These are phyloP conservation scores for Pelvicachromis taeniatus DNA, from an alignment of 2,113 vertebrate species.

Conservation along the genomic window DNA sequence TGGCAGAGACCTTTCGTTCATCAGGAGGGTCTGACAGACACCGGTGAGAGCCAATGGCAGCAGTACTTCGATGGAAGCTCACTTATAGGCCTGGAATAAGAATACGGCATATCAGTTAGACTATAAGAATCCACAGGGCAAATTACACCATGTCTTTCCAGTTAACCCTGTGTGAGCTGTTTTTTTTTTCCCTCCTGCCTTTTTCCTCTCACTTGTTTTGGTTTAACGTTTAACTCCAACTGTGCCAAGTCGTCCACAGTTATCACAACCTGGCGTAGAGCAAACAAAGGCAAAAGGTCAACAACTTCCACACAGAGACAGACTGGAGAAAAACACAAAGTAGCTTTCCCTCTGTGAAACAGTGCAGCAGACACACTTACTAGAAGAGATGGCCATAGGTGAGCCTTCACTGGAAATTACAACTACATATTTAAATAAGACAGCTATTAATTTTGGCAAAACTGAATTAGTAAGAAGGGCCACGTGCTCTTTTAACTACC, in stretches of 20 bases:
- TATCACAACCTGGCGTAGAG: constrained; percentile 27
- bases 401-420: background rate
- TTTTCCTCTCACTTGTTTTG: background rate
- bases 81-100: background rate
- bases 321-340: background rate
- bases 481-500: background rate
- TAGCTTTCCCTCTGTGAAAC: background rate
- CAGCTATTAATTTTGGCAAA: background rate
- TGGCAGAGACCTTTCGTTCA: background rate
- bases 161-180: background rate
- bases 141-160: background rate
- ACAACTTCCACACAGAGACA: background rate
- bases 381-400: background rate
- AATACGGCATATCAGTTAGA: background rate
- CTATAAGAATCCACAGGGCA: background rate
- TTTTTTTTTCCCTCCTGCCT: background rate
- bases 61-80: background rate
- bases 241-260: background rate
- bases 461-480: background rate
- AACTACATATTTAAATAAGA: background rate
- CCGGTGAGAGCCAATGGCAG: constrained; percentile 27
- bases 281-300: constrained; percentile 46
- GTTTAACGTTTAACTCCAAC: background rate
- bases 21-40: background rate
- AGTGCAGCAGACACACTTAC: background rate